Conservation (phyloP, 2,113 vertebrate species). For the Tympanuchus pallidicinctus region DNA sequence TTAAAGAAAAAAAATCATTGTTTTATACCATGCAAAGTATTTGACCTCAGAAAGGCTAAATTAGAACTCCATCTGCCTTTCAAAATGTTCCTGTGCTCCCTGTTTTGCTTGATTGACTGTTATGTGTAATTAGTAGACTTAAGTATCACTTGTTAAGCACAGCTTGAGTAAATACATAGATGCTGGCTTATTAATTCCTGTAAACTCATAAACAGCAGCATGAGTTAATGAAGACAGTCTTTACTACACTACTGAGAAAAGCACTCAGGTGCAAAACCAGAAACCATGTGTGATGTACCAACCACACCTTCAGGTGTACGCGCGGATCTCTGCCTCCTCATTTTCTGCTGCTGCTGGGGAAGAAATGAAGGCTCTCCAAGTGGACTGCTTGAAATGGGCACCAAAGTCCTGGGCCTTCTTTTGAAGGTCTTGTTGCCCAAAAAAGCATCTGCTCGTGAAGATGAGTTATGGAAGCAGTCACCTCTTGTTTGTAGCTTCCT, state of each 20-base stretch:
- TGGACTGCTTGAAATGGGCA: background rate
- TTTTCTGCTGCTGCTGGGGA: background rate
- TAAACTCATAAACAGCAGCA: background rate
- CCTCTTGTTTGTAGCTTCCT: background rate
- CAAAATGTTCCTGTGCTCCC: background rate
- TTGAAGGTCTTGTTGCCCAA: background rate
- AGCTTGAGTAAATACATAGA: background rate
- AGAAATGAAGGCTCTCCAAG: background rate
- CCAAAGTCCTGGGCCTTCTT: background rate
- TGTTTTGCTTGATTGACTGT: background rate
- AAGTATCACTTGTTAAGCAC: fast-evolving
- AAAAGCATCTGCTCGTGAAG: background rate
- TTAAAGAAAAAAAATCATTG: background rate
- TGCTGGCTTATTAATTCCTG: background rate
- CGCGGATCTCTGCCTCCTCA: fast-evolving
- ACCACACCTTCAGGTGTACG: fast-evolving
- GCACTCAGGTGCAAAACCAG: fast-evolving
- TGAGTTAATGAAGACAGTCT: background rate
- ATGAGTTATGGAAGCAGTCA: background rate
- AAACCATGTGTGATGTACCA: background rate
- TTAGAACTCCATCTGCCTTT: background rate
- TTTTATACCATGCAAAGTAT: background rate
- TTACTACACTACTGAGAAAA: background rate
- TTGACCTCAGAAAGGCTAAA: background rate
- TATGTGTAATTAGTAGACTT: background rate